Evolutionary conservation across 2,888 invertebrate genomes (phyloP).

Genomic region (Matsumyia berberina): DNA sequence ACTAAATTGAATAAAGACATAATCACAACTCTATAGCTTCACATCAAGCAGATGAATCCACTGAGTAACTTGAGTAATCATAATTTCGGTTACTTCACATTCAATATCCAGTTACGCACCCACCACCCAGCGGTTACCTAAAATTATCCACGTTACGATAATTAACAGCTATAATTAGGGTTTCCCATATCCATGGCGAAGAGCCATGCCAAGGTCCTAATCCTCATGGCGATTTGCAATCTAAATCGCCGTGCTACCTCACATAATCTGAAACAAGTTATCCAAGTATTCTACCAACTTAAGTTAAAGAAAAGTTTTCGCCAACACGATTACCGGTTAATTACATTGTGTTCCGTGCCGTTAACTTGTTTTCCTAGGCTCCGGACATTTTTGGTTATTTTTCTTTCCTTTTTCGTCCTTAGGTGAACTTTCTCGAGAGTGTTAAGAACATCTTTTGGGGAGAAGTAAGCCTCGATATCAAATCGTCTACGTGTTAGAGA

Average conservation of each 20-base stretch:
- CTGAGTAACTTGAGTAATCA: neutral
- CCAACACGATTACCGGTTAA: constrained; percentile 19
- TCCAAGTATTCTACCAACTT: constrained; percentile 4
- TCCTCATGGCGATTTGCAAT: constrained; percentile 12
- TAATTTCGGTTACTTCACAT: neutral
- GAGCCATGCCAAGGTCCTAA: neutral
- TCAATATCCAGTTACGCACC: neutral
- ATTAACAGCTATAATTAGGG: constrained; percentile 6
- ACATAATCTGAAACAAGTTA: constrained; percentile 24
- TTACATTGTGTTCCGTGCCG: constrained; percentile 17
- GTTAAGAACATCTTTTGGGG: neutral
- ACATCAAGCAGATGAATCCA: neutral
- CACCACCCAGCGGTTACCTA: neutral
- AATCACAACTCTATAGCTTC: too few relatives aligned
- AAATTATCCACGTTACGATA: constrained; percentile 1
- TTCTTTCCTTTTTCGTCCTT: neutral
- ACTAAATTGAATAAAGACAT: too few relatives aligned
- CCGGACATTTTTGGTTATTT: neutral
- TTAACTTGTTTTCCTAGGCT: neutral
- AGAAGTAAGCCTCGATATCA: neutral
- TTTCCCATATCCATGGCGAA: neutral
- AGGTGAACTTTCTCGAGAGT: neutral
- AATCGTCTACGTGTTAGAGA: too few relatives aligned
- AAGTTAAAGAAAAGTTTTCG: constrained; percentile 14
- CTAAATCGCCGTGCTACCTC: neutral